Conservation (phyloP, 2,888 invertebrate species). For the Eremobia ochroleuca region DNA sequence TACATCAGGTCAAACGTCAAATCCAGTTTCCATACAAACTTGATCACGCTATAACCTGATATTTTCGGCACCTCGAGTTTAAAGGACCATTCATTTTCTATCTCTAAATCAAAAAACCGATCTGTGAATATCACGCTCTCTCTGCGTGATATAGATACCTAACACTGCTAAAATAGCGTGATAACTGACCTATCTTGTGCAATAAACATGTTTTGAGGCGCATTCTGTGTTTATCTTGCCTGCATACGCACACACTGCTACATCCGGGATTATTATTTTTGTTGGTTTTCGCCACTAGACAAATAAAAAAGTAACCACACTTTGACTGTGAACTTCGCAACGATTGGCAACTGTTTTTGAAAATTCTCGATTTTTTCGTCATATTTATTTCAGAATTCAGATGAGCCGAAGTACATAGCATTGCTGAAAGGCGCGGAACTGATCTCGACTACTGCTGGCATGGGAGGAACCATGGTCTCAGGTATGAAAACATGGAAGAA, state of each 20-base stretch:
- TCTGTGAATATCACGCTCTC: constrained; percentile 10
- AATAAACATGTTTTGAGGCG: constrained; percentile 15
- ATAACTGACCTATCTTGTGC: background rate
- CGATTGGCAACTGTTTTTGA: background rate
- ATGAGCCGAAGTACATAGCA: constrained; percentile 91
- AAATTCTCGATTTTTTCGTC: background rate
- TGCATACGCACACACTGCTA: constrained; percentile 6
- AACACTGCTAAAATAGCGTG: background rate
- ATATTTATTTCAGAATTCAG: constrained; percentile 86
- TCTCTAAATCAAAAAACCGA: constrained; percentile 15
- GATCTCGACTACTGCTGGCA: constrained; percentile 82
- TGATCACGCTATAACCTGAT: constrained; percentile 33
- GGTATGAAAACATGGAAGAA: constrained; percentile 63
- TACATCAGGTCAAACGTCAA: constrained; percentile 25
- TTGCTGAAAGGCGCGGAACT: constrained; percentile 91
- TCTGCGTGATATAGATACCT: constrained; percentile 3
- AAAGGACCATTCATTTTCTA: constrained; percentile 6
- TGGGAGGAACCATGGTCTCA: constrained; percentile 78
- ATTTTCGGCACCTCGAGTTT: background rate
- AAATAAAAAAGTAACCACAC: background rate
- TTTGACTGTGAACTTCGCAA: background rate
- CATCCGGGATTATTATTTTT: background rate
- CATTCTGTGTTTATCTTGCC: background rate
- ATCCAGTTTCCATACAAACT: constrained; percentile 2
- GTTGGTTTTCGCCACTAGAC: background rate